These are phyloP conservation scores for Oreochromis grahami DNA, from an alignment of 2,797 vertebrate genomes.

Conservation along the genomic window DNA sequence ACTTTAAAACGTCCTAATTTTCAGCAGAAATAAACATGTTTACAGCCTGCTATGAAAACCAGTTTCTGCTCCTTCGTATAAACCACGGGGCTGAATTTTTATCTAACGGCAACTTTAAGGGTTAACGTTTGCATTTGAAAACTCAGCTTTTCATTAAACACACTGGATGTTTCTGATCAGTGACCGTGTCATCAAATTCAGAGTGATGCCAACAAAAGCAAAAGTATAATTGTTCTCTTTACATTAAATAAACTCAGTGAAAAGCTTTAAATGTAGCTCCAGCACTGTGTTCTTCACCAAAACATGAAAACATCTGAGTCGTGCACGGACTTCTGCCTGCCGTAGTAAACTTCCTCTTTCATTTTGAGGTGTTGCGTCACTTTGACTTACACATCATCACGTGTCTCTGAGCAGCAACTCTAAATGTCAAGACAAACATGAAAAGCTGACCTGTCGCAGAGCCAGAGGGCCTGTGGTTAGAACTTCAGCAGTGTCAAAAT, in stretches of 20 bases:
- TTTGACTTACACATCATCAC: neutral
- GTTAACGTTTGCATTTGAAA: neutral
- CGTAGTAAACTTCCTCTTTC: neutral
- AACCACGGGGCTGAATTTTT: neutral
- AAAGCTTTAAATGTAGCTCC: neutral
- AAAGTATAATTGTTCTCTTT: neutral
- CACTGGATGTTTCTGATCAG: neutral
- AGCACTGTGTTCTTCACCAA: neutral
- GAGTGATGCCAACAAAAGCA: neutral
- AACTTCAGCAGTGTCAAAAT: neutral
- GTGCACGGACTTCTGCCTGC: neutral
- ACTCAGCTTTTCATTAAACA: neutral
- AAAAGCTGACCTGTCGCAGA: neutral
- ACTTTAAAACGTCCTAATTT: fast-evolving
- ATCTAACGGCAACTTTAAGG: neutral
- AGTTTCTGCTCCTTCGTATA: fast-evolving
- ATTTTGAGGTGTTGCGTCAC: neutral
- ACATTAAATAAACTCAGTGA: neutral
- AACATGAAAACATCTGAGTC: neutral
- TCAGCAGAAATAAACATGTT: neutral
- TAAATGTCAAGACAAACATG: neutral
- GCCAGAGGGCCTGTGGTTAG: neutral
- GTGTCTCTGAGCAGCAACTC: neutral
- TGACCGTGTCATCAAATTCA: neutral
- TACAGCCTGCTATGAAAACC: neutral